phyloP scores from a whole-genome alignment of 2,797 vertebrate genomes.

The Pygocentrus nattereri region DNA sequence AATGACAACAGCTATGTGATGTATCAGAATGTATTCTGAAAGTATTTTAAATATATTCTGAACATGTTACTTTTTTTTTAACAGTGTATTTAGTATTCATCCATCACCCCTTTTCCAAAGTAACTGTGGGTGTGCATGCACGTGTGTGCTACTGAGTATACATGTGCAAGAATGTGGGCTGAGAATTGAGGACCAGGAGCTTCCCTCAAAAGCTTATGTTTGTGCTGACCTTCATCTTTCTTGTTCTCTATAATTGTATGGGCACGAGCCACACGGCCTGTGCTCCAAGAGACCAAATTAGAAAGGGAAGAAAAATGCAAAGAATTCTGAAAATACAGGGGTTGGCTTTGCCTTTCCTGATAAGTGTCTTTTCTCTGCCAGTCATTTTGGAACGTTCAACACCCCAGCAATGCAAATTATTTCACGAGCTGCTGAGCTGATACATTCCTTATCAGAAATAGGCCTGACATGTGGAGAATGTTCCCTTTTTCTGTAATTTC shows the following conservation, averaged over 20 bases:
- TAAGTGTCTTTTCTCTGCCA: constrained; percentile 71
- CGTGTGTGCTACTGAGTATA: constrained; percentile 24
- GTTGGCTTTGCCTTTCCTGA: constrained; percentile 72
- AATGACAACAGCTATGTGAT: no score
- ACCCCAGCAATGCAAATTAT: constrained; percentile 65
- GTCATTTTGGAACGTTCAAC: constrained; percentile 61
- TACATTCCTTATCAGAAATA: constrained; percentile 58
- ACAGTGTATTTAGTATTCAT: no score
- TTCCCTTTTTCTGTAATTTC: constrained; percentile 26
- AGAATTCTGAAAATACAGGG: constrained; percentile 75
- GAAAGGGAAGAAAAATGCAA: constrained; percentile 68
- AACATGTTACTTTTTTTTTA: no score
- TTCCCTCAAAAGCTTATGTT: constrained; percentile 45
- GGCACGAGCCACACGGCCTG: constrained; percentile 64
- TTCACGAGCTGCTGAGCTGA: constrained; percentile 54
- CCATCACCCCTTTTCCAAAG: no score
- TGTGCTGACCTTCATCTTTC: constrained; percentile 66
- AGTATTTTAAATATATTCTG: no score
- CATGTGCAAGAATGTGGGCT: constrained; percentile 38
- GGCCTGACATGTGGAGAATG: constrained; percentile 21
- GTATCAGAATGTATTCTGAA: no score
- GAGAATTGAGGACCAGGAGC: constrained; percentile 43
- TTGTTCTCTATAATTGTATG: constrained; percentile 65
- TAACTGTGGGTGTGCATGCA: background rate
- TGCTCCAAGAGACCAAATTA: constrained; percentile 72